Evolutionary conservation across 2,797 vertebrate species (phyloP).

Genomic region (Parotocinclus haroldoi): DNA sequence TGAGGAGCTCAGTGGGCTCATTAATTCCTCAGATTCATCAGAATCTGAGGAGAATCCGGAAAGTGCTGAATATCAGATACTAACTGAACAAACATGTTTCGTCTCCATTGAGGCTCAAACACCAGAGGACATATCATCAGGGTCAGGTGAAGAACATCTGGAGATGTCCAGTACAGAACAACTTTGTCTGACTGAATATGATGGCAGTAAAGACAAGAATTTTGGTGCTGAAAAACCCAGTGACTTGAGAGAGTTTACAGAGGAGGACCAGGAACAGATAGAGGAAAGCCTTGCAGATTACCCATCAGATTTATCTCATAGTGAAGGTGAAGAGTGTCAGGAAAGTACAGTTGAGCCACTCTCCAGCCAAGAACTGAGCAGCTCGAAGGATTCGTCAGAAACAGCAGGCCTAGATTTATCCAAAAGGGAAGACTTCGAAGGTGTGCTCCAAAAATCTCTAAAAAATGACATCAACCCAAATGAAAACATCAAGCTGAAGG

Average conservation of each 20-base stretch:
- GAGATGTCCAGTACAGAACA: not conserved
- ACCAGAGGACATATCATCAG: constrained; percentile 17
- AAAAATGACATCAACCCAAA: not conserved
- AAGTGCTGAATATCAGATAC: constrained; percentile 5
- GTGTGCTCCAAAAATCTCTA: not conserved
- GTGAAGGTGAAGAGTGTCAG: constrained; percentile 54
- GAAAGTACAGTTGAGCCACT: constrained; percentile 20
- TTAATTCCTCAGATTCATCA: not conserved
- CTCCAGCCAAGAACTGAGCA: not conserved
- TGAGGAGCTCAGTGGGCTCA: not conserved
- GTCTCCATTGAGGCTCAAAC: constrained; percentile 30
- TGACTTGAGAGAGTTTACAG: constrained; percentile 68
- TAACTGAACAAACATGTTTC: constrained; percentile 14
- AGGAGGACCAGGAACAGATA: constrained; percentile 67
- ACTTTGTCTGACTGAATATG: not conserved
- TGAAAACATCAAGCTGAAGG: not conserved
- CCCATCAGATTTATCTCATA: constrained; percentile 66
- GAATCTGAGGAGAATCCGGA: constrained; percentile 1
- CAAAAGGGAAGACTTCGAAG: not conserved
- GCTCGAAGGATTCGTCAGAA: constrained; percentile 1
- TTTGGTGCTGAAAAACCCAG: constrained; percentile 45
- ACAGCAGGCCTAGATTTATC: not conserved
- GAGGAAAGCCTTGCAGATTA: constrained; percentile 72
- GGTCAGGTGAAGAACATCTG: constrained; percentile 24
- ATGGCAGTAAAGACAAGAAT: constrained; percentile 27